Percentiles rank a stretch among this genome's conserved stretches.
Conservation (phyloP, 2,113 vertebrate species). For the Dasyornis broadbenti region DNA sequence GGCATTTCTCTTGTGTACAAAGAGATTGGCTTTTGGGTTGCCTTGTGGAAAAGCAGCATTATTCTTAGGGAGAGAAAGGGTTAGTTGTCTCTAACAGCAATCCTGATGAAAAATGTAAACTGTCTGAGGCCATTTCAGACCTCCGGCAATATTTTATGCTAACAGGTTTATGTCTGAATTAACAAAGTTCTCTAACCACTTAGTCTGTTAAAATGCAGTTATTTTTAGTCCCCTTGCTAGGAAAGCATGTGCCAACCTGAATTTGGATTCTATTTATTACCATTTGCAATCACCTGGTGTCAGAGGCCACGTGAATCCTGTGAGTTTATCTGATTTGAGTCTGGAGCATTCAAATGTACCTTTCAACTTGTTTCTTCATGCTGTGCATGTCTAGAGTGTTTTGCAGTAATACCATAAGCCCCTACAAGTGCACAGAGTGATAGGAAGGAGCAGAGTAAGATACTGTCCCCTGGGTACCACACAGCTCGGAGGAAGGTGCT, state of each 20-base stretch:
- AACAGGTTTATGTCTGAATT: slow-evolving; percentile 55
- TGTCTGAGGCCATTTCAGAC: slow-evolving; percentile 40
- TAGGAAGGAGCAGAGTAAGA: slow-evolving; percentile 39
- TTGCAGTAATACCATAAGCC: slow-evolving; percentile 57
- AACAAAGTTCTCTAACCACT: slow-evolving; percentile 51
- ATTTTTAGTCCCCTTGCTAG: background rate
- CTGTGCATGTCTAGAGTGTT: slow-evolving; percentile 52
- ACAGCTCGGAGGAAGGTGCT: slow-evolving; percentile 39
- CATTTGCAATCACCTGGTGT: slow-evolving; percentile 45
- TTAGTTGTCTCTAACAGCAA: slow-evolving; percentile 42
- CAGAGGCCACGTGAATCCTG: slow-evolving; percentile 18
- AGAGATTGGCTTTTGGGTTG: slow-evolving; percentile 54
- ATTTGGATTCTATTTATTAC: slow-evolving; percentile 54
- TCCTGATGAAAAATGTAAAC: slow-evolving; percentile 60
- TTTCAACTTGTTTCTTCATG: slow-evolving; percentile 50
- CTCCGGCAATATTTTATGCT: slow-evolving; percentile 46
- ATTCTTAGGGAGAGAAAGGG: slow-evolving; percentile 50
- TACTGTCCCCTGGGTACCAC: background rate
- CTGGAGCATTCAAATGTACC: slow-evolving; percentile 30
- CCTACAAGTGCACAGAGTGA: slow-evolving; percentile 49
- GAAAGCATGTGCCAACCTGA: slow-evolving; percentile 48
- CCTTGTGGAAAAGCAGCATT: slow-evolving; percentile 49
- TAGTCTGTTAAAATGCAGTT: slow-evolving; percentile 36
- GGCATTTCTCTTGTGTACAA: slow-evolving; percentile 60
- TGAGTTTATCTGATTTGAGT: slow-evolving; percentile 63